phyloP scores from a whole-genome alignment of 2,888 invertebrate species.

The Trilocha varians region DNA sequence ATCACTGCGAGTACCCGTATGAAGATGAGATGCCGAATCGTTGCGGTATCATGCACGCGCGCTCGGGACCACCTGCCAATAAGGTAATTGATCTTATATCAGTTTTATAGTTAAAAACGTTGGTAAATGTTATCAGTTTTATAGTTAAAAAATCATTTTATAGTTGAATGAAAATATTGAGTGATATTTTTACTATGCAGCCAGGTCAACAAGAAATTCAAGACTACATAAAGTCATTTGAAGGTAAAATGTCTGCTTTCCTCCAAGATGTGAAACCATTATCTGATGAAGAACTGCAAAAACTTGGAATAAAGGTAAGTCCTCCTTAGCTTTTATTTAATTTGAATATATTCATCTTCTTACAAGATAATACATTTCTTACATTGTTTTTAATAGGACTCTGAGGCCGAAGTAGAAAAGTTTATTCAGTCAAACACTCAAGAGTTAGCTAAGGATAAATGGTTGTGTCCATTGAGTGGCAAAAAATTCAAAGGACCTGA shows the following conservation, averaged over 20 bases:
- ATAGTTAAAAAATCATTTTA: background rate
- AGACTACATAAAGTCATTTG: slow-evolving; percentile 85
- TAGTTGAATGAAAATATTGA: background rate
- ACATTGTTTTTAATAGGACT: slow-evolving; percentile 39
- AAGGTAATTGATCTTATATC: slow-evolving; percentile 67
- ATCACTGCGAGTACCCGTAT: slow-evolving; percentile 98
- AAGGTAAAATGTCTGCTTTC: slow-evolving; percentile 92
- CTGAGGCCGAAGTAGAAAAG: slow-evolving; percentile 87
- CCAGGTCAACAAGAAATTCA: slow-evolving; percentile 80
- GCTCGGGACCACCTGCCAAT: slow-evolving; percentile 88
- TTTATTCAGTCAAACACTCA: slow-evolving; percentile 97
- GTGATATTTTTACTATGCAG: slow-evolving; percentile 31
- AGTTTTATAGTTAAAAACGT: background rate
- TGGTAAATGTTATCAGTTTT: no score
- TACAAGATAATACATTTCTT: background rate
- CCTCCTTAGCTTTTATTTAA: background rate
- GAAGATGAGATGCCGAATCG: slow-evolving; percentile 99
- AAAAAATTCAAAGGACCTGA: slow-evolving; percentile 99
- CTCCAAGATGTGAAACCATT: slow-evolving; percentile 84
- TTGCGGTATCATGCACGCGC: slow-evolving; percentile 97
- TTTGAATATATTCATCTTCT: background rate
- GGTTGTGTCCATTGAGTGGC: slow-evolving; percentile 98
- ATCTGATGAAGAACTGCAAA: slow-evolving; percentile 82
- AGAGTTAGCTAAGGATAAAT: slow-evolving; percentile 97
- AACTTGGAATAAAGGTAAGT: slow-evolving; percentile 84